phyloP scores from a whole-genome alignment of 2,797 vertebrate species.

The Clarias fuscus region DNA sequence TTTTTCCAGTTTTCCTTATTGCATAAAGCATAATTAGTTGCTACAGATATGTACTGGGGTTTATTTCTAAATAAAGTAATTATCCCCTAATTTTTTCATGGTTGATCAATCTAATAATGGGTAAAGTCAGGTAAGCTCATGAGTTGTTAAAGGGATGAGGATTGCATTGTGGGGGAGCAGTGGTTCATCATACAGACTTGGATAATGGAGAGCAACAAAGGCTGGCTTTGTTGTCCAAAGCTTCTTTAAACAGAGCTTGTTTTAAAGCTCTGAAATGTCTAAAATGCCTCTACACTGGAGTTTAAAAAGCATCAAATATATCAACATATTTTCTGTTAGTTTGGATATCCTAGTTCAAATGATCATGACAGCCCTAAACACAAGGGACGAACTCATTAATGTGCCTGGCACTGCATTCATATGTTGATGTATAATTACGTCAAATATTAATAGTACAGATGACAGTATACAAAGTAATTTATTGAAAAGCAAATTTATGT shows the following conservation, averaged over 20 bases:
- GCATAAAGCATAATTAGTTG: background rate
- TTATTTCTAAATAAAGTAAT: background rate
- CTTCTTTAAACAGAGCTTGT: conserved; percentile 35
- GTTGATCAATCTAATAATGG: background rate
- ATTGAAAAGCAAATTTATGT: background rate
- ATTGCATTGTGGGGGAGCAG: conserved; percentile 16
- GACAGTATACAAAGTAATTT: background rate
- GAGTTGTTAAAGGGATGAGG: conserved; percentile 12
- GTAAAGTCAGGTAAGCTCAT: background rate
- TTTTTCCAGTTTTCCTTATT: background rate
- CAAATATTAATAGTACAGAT: background rate
- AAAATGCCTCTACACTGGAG: background rate
- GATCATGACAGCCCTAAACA: conserved; percentile 10
- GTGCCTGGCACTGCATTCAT: conserved; percentile 21
- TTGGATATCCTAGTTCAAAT: background rate
- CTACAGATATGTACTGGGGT: background rate
- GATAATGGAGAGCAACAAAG: conserved; percentile 35
- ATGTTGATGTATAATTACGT: conserved; percentile 3
- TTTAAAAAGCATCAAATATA: conserved; percentile 9
- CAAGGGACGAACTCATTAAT: background rate
- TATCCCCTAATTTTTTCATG: background rate
- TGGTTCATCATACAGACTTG: conserved; percentile 18
- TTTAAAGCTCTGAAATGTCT: conserved; percentile 31
- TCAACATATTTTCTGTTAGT: background rate
- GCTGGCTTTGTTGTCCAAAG: conserved; percentile 32